A percentile compares a stretch with the other conserved stretches of the same genome.
Evolutionary conservation across 92 coral and sea anemone species (phyloP).

Genomic region (Zoanthus solanderi): DNA sequence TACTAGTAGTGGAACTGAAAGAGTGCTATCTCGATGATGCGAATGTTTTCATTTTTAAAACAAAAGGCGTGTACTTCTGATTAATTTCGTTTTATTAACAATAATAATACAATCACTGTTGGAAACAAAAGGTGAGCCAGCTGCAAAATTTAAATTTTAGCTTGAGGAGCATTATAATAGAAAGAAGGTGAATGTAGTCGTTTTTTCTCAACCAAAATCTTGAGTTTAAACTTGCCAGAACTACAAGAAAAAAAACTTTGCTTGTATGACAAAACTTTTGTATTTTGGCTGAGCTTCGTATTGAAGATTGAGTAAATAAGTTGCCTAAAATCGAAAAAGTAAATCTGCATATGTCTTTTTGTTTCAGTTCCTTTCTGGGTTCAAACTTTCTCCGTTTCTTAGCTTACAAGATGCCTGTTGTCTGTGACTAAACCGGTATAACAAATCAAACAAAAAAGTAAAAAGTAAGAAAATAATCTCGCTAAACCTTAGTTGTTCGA

Average conservation of each 20-base stretch:
- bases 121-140: constrained; percentile 78
- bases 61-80: constrained; percentile 90
- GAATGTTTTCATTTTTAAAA: constrained; percentile 75
- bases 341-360: constrained; percentile 37
- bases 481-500: neutral
- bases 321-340: constrained; percentile 17
- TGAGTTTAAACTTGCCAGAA: neutral
- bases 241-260: neutral
- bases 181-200: constrained; percentile 54
- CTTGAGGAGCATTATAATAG: constrained; percentile 57
- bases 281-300: neutral
- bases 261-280: neutral
- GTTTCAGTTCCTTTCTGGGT: constrained; percentile 22
- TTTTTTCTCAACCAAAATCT: constrained; percentile 18
- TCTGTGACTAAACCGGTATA: neutral
- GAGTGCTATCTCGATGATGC: constrained; percentile 68
- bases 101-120: constrained; percentile 86
- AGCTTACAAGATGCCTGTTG: neutral
- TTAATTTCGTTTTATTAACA: constrained; percentile 98
- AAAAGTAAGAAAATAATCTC: constrained; percentile 8
- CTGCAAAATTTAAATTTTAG: constrained; percentile 91
- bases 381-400: constrained; percentile 34
- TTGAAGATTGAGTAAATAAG: neutral
- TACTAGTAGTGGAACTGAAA: constrained; percentile 55
- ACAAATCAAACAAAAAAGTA: neutral